These are phyloP conservation scores for Sepiola atlantica DNA, from an alignment of 2,888 invertebrate species.

Conservation along the genomic window DNA sequence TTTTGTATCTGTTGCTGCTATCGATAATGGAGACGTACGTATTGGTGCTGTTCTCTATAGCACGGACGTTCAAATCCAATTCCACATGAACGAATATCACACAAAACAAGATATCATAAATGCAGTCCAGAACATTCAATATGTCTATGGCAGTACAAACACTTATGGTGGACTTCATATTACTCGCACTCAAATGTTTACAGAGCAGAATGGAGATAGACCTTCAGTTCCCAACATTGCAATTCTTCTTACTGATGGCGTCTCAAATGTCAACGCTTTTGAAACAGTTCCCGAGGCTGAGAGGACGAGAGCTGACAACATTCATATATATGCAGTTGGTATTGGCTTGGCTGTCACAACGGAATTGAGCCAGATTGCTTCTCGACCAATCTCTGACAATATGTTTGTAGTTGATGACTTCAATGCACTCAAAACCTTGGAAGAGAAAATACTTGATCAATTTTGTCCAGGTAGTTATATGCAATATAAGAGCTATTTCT, in stretches of 20 bases:
- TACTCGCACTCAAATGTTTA: slow-evolving; percentile 63
- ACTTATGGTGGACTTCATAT: slow-evolving; percentile 67
- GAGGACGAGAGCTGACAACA: slow-evolving; percentile 51
- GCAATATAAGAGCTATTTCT: neutral
- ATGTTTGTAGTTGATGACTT: slow-evolving; percentile 57
- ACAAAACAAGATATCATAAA: slow-evolving; percentile 57
- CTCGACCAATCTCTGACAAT: slow-evolving; percentile 57
- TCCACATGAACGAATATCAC: slow-evolving; percentile 55
- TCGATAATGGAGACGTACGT: slow-evolving; percentile 58
- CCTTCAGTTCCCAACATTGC: slow-evolving; percentile 53
- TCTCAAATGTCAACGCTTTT: slow-evolving; percentile 67
- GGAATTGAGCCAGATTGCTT: slow-evolving; percentile 64
- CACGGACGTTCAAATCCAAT: slow-evolving; percentile 54
- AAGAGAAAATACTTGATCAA: slow-evolving; percentile 57
- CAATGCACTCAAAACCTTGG: slow-evolving; percentile 53
- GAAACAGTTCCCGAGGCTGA: slow-evolving; percentile 64
- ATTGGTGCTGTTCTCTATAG: slow-evolving; percentile 60
- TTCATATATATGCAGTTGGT: slow-evolving; percentile 57
- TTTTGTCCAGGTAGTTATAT: slow-evolving; percentile 57
- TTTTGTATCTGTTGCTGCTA: slow-evolving; percentile 56
- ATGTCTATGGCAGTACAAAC: slow-evolving; percentile 67
- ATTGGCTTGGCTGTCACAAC: slow-evolving; percentile 60
- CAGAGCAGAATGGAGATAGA: slow-evolving; percentile 63
- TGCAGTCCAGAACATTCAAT: slow-evolving; percentile 61
- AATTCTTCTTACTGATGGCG: slow-evolving; percentile 37